A percentile compares a stretch with the other conserved stretches of the same genome.
These are phyloP conservation scores for Megaceryle alcyon DNA, from an alignment of 2,797 vertebrate species.

Conservation along the genomic window DNA sequence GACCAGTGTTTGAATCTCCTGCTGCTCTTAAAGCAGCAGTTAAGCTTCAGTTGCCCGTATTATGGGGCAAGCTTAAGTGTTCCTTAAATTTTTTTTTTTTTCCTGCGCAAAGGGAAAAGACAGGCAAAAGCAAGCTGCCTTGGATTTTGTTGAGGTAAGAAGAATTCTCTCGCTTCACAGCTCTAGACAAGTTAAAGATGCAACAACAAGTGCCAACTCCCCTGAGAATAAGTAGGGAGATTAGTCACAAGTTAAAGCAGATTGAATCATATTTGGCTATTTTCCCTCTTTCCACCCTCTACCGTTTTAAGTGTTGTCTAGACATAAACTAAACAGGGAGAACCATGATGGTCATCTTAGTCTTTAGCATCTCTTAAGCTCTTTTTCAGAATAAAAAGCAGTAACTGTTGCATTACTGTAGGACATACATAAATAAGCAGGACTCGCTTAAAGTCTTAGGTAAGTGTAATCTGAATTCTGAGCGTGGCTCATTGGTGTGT, in stretches of 20 bases:
- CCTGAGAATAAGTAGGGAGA: conserved; percentile 69
- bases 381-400: conserved; percentile 17
- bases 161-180: conserved; percentile 39
- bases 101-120: conserved; percentile 28
- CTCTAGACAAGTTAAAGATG: conserved; percentile 38
- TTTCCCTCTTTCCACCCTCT: conserved; percentile 67
- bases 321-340: conserved; percentile 68
- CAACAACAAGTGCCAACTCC: conserved; percentile 57
- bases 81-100: conserved; percentile 13
- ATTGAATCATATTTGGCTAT: conserved; percentile 68
- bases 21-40: background rate
- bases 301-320: conserved; percentile 68
- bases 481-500: conserved; percentile 53
- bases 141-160: conserved; percentile 36
- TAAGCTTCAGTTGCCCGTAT: background rate
- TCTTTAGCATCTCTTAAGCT: conserved; percentile 12
- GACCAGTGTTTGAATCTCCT: background rate
- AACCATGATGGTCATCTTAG: conserved; percentile 23
- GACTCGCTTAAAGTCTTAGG: conserved; percentile 37
- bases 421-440: conserved; percentile 40
- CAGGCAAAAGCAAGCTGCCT: conserved; percentile 35
- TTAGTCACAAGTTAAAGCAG: conserved; percentile 73
- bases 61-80: background rate
- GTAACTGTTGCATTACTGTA: conserved; percentile 4
- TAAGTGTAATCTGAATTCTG: conserved; percentile 47